Conservation (phyloP, 2,797 vertebrate genomes). For the Liparis tanakae region DNA sequence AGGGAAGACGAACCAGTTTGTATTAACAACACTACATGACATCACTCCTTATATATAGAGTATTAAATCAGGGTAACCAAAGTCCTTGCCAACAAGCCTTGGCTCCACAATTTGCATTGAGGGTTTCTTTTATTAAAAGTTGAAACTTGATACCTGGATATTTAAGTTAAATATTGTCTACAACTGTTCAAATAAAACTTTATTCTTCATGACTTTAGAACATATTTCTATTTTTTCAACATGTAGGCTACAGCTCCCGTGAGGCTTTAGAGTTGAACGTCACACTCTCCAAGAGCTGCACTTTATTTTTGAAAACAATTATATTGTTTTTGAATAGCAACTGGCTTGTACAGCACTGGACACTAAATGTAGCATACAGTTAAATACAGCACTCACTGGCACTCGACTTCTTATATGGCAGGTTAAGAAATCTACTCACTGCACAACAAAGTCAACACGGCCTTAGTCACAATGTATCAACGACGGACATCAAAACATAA, state of each 20-base stretch:
- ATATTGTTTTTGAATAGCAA: background rate
- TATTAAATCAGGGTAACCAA: background rate
- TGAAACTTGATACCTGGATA: conserved; percentile 1
- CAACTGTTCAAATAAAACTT: background rate
- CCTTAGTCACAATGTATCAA: background rate
- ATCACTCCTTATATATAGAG: conserved; percentile 20
- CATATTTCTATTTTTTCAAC: background rate
- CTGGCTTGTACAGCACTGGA: background rate
- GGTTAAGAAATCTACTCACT: background rate
- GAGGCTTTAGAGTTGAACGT: background rate
- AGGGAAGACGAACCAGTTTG: background rate
- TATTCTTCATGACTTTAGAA: background rate
- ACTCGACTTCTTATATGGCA: background rate
- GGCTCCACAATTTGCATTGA: background rate
- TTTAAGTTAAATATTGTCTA: background rate
- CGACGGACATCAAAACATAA: background rate
- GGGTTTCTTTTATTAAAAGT: conserved; percentile 6
- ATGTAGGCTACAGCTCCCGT: background rate
- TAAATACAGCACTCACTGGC: background rate
- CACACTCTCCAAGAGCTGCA: background rate
- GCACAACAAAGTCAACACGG: background rate
- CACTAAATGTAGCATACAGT: background rate
- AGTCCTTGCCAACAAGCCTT: background rate
- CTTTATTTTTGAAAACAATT: background rate
- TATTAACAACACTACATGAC: conserved; percentile 14